Evolutionary conservation across 2,888 invertebrate genomes (phyloP).

Genomic region (Mythimna loreyi): DNA sequence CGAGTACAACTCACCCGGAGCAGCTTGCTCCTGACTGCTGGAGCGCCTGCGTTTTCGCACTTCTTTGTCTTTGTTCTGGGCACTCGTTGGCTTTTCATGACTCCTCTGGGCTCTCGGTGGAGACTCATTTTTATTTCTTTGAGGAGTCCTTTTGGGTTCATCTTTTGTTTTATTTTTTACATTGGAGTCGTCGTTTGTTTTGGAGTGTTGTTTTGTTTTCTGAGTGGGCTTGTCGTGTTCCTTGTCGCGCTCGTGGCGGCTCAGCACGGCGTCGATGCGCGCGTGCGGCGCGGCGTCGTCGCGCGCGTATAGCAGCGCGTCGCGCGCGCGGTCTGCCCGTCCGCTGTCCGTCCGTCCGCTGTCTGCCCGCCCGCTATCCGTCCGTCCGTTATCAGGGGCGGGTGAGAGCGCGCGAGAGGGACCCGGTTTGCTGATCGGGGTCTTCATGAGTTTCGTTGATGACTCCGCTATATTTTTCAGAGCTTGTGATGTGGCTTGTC

Average conservation of each 20-base stretch:
- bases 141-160: background rate
- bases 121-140: conserved; percentile 10
- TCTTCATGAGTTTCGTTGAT: conserved; percentile 77
- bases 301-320: conserved; percentile 85
- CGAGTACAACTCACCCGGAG: conserved; percentile 11
- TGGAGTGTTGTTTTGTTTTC: conserved; percentile 12
- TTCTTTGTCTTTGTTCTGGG: conserved; percentile 8
- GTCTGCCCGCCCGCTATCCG: background rate
- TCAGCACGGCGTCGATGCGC: conserved; percentile 85
- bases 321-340: conserved; percentile 68
- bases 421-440: conserved; percentile 68
- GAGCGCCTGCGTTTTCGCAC: conserved; percentile 40
- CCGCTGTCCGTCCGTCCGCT: background rate
- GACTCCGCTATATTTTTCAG: conserved; percentile 78
- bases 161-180: conserved; percentile 18
- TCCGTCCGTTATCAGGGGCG: background rate
- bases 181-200: conserved; percentile 4
- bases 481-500: conserved; percentile 82
- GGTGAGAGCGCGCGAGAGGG: conserved; percentile 11
- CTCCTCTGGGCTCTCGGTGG: conserved; percentile 15
- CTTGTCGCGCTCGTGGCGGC: conserved; percentile 75
- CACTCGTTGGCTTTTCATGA: conserved; percentile 1
- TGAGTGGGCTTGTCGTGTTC: conserved; percentile 13
- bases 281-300: conserved; percentile 82
- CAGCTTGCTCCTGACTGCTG: conserved; percentile 17